Base-by-base conservation (phyloP, 2,888 invertebrate species). In the Venustoraphidia nigricollis region DNA sequence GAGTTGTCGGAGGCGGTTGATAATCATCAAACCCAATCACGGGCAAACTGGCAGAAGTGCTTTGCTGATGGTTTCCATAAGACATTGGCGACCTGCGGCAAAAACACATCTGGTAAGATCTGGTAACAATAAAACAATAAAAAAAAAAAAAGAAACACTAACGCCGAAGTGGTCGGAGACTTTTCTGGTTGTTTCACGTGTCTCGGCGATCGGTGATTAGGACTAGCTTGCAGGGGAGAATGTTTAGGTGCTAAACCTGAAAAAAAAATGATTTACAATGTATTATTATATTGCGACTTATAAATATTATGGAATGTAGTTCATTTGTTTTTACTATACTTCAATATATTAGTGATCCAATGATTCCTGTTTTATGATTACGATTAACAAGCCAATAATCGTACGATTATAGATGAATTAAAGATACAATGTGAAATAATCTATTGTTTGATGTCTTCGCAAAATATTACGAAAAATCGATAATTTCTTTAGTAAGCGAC, bases 21-120 rank as follows among this genome's bases (percentile, higher is more conserved):
- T 53, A 67, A 56, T 82, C 82, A 60, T 82, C 82, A 51, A 81
- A 66, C 41, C 82, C 80, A 54, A 85, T 83, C 78, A 84, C 79
- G 8, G 86, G 85, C 53, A 69, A 56, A 56, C 68, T 85, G 54
- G 84, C 85, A 53, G 82, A 69, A 9, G 82, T 79, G 54, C 82
- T 81, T 63, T 77, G 79, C 43, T 76, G 73, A 48, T 69, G 70
- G 55, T 78, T 76, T 72, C 79, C 79, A 37, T 47, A 45, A 46
- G 27, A 3, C 41, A 46, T 41, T 17, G 13, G n/a, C 1, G 27
- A 27, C 27, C 27, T 27, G 27, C 1, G 27, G 27, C 27, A 27
- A 27, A 27, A 27, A 27, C 27, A 27, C 27, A 27, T 27, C 3
- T 4, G 17, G 4, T 27, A 27, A 27, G 6, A 27, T 27, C 27